A percentile compares a stretch with the other conserved stretches of the same genome.
Evolutionary conservation across 2,888 invertebrate genomes (phyloP).

Genomic region (Coremacera marginata): DNA sequence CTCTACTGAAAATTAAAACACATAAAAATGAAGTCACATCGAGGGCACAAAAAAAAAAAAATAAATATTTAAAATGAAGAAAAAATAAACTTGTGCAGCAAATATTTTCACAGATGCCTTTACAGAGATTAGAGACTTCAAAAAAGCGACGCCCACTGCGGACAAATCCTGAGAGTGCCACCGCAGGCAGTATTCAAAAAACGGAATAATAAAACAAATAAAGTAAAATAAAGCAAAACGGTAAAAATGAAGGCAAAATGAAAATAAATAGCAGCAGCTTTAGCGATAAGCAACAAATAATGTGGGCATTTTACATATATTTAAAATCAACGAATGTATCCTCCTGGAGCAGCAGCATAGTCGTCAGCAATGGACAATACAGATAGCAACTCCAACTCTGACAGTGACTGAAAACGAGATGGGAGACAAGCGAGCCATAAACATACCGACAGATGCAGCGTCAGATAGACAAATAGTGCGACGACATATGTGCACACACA

Average conservation of each 20-base stretch:
- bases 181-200: not conserved
- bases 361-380: no score
- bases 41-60: no score
- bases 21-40: no score
- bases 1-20: no score
- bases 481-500: not conserved
- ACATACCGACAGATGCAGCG: not conserved
- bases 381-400: no score
- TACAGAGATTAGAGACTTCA: not conserved
- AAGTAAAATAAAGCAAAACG: not conserved
- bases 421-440: not conserved
- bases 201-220: not conserved
- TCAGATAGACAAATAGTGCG: not conserved
- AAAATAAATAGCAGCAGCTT: constrained; percentile 49
- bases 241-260: constrained; percentile 46
- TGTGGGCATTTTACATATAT: constrained; percentile 35
- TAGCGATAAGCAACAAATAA: constrained; percentile 42
- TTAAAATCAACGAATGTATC: constrained; percentile 3
- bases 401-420: not conserved
- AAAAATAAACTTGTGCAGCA: not conserved
- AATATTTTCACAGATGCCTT: constrained; percentile 5
- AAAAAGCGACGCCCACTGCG: no score
- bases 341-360: not conserved
- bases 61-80: not conserved
- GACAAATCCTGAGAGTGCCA: no score